Base-by-base conservation (phyloP, 2,113 vertebrate genomes). In the Scomber japonicus region DNA sequence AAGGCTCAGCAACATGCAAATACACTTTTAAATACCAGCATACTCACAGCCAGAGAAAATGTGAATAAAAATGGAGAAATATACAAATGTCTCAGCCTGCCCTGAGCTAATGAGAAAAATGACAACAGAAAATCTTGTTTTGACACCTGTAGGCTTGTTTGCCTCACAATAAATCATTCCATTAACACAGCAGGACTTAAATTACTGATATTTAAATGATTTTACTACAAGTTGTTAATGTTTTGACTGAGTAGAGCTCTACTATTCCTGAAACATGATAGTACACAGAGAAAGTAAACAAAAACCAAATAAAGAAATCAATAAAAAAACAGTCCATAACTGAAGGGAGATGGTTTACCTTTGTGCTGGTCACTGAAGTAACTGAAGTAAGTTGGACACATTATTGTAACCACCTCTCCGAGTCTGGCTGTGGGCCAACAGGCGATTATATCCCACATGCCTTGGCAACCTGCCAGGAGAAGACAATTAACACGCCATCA, bases 401-500 rank as follows among this genome's bases (percentile, higher is more conserved):
- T 94, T 72, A 96, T 90, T 2, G 96, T 93, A 7, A 97, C 96
- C 14, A 95, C 90, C 68, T 97, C 96, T 62, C 97, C 97, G 1
- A 94, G 84, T 8, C 77, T 93, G 1, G 96, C 95, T 16, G 96
- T 92, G 0, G 97, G 97, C 97, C 97, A 99, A 84, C 97, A 99
- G 0, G 96, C 97, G 49, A 99, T 92, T 74, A 95, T 97, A 75
- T 98, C 97, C 97, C 97, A 99, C 75, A 96, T 96, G 75, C 91
- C 96, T 73, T 93, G 86, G 77, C 97, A 99, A 55, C 96, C 97
- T 98, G 89, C 15, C 69, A 65, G 49, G 21, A 69, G 55, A 83
- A 61, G 48, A 80, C 69, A 60, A 46, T 87, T 54, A 82, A 71
- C 0, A 51, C 45, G 57, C 21, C 64, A 86, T 78, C 75, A 19